A percentile compares a stretch with the other conserved stretches of the same genome.
Conservation (phyloP, 2,113 vertebrate species). For the Prunella fulvescens region DNA sequence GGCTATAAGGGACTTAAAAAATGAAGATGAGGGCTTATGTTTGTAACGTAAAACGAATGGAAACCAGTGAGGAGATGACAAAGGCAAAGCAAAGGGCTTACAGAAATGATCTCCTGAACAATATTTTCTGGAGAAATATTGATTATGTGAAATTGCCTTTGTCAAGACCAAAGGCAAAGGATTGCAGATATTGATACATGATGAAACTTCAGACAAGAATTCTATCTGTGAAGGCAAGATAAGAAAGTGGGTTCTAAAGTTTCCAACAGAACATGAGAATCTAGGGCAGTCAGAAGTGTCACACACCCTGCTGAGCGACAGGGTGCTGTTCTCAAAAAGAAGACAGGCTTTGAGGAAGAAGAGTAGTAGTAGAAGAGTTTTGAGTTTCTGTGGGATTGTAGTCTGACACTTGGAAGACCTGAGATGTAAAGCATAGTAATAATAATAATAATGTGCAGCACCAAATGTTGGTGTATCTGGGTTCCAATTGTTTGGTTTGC, state of each 20-base stretch:
- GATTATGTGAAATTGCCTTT: not conserved
- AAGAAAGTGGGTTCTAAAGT: not conserved
- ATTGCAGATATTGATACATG: not conserved
- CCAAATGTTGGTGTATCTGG: conserved; percentile 11
- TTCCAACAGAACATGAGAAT: not conserved
- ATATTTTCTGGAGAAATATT: not conserved
- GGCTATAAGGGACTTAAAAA: not conserved
- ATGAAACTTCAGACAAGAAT: not conserved
- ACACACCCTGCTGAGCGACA: not conserved
- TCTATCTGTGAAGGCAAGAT: not conserved
- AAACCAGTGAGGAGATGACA: not conserved
- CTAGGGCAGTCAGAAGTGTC: not conserved
- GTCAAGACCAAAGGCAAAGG: not conserved
- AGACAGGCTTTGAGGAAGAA: not conserved
- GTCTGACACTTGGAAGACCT: not conserved
- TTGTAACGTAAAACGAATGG: not conserved
- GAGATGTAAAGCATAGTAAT: not conserved
- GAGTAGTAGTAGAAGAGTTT: not conserved
- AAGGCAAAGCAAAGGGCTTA: not conserved
- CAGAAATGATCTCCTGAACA: not conserved
- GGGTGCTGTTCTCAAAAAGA: not conserved
- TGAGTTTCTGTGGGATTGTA: not conserved
- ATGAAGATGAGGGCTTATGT: not conserved
- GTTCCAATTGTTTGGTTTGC: conserved; percentile 7
- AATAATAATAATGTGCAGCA: not conserved